Evolutionary conservation across 2,113 vertebrate genomes (phyloP).

Genomic region (Phylloscopus whistleri): DNA sequence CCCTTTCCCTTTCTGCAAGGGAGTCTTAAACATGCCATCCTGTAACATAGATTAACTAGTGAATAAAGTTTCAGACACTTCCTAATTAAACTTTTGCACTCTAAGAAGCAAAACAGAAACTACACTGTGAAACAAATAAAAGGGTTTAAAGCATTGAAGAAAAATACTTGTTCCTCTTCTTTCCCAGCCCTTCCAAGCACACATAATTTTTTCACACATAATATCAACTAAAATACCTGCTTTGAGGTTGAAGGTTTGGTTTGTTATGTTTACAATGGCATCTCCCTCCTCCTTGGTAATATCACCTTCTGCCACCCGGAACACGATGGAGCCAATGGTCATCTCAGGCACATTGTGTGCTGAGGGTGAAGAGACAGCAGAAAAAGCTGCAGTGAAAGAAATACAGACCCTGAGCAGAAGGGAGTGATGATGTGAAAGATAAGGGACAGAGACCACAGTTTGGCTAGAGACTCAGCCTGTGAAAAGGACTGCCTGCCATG

Average conservation of each 20-base stretch:
- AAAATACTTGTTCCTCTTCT: background rate
- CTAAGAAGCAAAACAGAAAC: background rate
- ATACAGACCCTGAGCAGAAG: background rate
- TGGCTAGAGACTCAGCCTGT: background rate
- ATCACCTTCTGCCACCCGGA: conserved; percentile 80
- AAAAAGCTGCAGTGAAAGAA: conserved; percentile 52
- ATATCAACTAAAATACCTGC: conserved; percentile 72
- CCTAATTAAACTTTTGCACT: background rate
- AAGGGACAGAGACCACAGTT: background rate
- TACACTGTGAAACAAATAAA: background rate
- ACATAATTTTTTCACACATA: background rate
- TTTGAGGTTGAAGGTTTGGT: conserved; percentile 75
- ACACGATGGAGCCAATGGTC: conserved; percentile 72
- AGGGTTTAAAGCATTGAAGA: background rate
- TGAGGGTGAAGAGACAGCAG: conserved; percentile 57
- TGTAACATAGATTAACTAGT: background rate
- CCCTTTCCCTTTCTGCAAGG: background rate
- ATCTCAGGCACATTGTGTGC: conserved; percentile 62
- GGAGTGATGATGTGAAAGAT: background rate
- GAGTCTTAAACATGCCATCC: background rate
- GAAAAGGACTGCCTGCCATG: background rate
- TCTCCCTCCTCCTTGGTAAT: conserved; percentile 83
- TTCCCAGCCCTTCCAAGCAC: background rate
- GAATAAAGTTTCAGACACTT: background rate
- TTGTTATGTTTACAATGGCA: conserved; percentile 86